phyloP scores from a whole-genome alignment of 2,797 vertebrate genomes.

The Champsocephalus esox region DNA sequence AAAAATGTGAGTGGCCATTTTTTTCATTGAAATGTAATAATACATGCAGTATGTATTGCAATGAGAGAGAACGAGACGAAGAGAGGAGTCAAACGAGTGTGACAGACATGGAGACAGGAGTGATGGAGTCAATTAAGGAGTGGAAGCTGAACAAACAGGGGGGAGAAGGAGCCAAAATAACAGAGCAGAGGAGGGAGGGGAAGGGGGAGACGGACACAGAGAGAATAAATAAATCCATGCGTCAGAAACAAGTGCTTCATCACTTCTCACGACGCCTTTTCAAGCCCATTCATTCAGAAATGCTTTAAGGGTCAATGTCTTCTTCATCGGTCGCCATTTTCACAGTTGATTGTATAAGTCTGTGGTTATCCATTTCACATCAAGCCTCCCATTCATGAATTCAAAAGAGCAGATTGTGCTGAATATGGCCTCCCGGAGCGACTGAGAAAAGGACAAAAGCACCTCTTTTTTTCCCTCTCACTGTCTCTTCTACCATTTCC shows the following conservation, averaged over 20 bases:
- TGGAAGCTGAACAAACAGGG: constrained; percentile 39
- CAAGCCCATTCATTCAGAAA: constrained; percentile 26
- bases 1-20: too few species aligned
- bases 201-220: background rate
- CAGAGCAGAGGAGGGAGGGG: constrained; percentile 33
- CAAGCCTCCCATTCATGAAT: constrained; percentile 37
- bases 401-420: constrained; percentile 47
- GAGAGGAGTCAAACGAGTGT: background rate
- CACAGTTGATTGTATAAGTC: constrained; percentile 46
- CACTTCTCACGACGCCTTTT: background rate
- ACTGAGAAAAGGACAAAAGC: constrained; percentile 19
- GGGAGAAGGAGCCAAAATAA: constrained; percentile 44
- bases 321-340: constrained; percentile 47
- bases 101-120: constrained; percentile 13
- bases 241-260: constrained; percentile 37
- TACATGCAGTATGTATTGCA: too few species aligned
- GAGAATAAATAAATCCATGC: constrained; percentile 31
- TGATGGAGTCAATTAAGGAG: constrained; percentile 59
- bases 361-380: constrained; percentile 48
- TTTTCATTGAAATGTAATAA: too few species aligned
- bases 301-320: constrained; percentile 35
- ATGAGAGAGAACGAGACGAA: background rate
- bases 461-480: background rate
- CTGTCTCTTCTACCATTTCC: background rate
- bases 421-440: constrained; percentile 20